Base-by-base conservation (phyloP, 2,888 invertebrate species). In the Heliconius sara region DNA sequence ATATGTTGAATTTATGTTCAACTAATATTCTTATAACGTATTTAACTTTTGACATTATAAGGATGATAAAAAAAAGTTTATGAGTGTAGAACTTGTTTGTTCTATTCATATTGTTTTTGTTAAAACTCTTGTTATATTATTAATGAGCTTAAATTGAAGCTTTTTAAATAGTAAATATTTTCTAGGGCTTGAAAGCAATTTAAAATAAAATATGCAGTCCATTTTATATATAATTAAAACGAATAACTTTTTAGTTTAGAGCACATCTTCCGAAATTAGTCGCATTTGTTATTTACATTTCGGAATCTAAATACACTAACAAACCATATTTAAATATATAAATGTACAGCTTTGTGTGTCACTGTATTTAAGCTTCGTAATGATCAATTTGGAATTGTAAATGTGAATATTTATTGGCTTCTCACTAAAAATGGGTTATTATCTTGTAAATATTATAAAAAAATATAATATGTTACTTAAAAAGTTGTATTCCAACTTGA, bases 381-480 rank as follows among this genome's bases (percentile, higher is more conserved):
- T 88, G 94, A 95, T 95, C 94, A 95, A 93, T 93, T 94, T 95
- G 95, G 95, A 95, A 95, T 94, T 91, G 89, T 91, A 87, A 89
- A 89, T 90, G 90, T 92, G 89, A 86, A 88, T 86, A 85, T 86
- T 89, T 91, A 93, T 95, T 93, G 93, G 93, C 94, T 93, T 93
- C 88, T 87, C 25, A 60, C n/a, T 39, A 60, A 73, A 57, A 60
- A 60, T 60, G 34, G 52, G 52, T 57, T 71, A n/a, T 22, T 72
- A 30, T 52, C 12, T 47, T 72, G 10, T 73, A 25, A 25, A 73
- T 60, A 73, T 73, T 34, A 16, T 60, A 12, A 22, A 72, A 86
- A 80, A 81, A 79, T 79, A 43, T 82, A 83, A 75, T 65, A 65
- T 47, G 43, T 39, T 7, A 47, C 47, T n/a, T 77, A 66, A 13